A percentile compares a stretch with the other conserved stretches of the same genome.
These are phyloP conservation scores for Diaphora mendica DNA, from an alignment of 2,888 invertebrate genomes.

Conservation along the genomic window DNA sequence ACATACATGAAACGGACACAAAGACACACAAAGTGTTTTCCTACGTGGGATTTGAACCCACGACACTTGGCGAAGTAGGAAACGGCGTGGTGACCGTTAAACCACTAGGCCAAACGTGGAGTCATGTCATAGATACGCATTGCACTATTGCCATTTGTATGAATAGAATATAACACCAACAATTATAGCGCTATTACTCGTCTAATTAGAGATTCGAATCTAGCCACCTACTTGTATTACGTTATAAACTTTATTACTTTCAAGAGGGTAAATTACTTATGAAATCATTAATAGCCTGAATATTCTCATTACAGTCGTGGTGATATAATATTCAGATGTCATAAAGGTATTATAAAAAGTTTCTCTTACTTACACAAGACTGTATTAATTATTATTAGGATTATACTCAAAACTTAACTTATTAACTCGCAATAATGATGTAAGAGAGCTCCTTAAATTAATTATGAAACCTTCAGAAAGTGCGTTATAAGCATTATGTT, in stretches of 20 bases:
- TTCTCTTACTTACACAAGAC: background rate
- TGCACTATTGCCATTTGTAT: no score
- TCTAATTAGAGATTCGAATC: background rate
- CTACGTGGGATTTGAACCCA: no score
- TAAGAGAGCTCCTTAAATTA: conserved; percentile 44
- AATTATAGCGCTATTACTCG: background rate
- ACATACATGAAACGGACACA: no score
- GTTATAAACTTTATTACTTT: background rate
- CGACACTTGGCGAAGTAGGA: no score
- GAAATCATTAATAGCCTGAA: background rate
- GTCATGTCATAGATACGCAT: no score
- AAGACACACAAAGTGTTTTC: no score
- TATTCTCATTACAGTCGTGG: background rate
- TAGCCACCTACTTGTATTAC: background rate
- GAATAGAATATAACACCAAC: no score
- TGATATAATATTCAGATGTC: background rate
- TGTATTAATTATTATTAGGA: conserved; percentile 10
- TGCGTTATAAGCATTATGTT: conserved; percentile 41
- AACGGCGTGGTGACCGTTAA: no score
- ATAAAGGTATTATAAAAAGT: conserved; percentile 1
- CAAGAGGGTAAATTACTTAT: background rate
- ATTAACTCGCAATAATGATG: conserved; percentile 44
- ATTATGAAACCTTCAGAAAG: conserved; percentile 51
- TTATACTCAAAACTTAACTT: conserved; percentile 32
- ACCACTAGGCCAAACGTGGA: no score